phyloP scores from a whole-genome alignment of 64 coral and sea anemone genomes.

The Cladopsammia gracilis region DNA sequence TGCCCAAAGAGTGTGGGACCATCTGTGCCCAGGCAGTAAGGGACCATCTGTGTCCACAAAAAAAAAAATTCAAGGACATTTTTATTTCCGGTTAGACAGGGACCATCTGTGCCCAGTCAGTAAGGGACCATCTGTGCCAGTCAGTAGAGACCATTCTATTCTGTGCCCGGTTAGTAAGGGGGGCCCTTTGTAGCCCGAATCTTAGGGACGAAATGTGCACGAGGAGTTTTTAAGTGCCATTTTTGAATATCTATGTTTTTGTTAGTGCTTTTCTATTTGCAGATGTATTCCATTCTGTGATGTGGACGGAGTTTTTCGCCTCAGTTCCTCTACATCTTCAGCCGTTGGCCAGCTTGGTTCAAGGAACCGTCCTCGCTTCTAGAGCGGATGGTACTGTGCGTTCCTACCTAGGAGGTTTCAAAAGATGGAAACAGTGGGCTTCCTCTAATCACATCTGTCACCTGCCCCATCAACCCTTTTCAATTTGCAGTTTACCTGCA shows the following conservation, averaged over 20 bases:
- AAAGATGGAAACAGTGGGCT: constrained; percentile 54
- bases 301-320: background rate
- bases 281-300: background rate
- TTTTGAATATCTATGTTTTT: no score
- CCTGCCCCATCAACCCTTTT: constrained; percentile 34
- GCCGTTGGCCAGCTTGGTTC: background rate
- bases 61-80: no score
- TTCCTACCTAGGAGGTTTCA: constrained; percentile 39
- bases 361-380: background rate
- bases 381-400: background rate
- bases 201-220: no score
- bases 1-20: no score
- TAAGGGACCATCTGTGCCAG: background rate
- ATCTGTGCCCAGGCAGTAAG: no score
- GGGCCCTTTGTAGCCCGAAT: no score
- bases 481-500: constrained; percentile 49
- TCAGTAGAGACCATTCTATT: background rate
- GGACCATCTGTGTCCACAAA: no score
- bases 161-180: background rate
- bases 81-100: background rate
- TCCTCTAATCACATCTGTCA: background rate
- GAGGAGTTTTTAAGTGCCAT: background rate
- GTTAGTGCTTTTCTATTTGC: background rate
- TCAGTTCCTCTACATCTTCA: background rate
- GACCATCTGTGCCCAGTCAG: background rate